These are phyloP conservation scores for Coremacera marginata DNA, from an alignment of 2,888 invertebrate species.

Conservation along the genomic window DNA sequence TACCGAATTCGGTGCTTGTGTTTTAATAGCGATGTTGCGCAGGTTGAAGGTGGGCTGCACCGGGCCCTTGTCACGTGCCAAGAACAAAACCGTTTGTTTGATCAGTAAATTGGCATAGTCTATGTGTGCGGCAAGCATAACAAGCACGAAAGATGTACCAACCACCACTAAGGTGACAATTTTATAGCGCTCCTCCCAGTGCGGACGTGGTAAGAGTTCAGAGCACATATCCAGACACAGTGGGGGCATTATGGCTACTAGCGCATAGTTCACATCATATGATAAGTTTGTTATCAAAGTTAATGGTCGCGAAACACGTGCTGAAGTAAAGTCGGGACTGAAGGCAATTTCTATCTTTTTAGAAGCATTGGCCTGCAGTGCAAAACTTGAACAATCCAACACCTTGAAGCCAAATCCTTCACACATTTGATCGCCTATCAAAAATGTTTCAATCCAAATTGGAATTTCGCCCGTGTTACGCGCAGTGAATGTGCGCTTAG, in stretches of 20 bases:
- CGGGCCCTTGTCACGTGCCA: conserved; percentile 71
- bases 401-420: conserved; percentile 86
- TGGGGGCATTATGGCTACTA: conserved; percentile 75
- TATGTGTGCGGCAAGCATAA: conserved; percentile 77
- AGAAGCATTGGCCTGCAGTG: conserved; percentile 79
- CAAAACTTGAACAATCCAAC: conserved; percentile 80
- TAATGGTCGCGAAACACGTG: conserved; percentile 77
- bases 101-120: conserved; percentile 80
- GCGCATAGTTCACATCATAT: conserved; percentile 75
- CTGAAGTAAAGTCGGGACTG: conserved; percentile 88
- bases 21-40: conserved; percentile 66
- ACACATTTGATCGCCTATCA: conserved; percentile 77
- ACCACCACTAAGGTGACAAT: conserved; percentile 75
- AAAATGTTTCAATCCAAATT: conserved; percentile 78
- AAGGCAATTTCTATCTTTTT: conserved; percentile 87
- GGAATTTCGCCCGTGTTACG: conserved; percentile 92
- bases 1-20: conserved; percentile 26
- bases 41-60: conserved; percentile 76
- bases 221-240: conserved; percentile 79
- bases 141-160: conserved; percentile 75
- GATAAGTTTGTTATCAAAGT: conserved; percentile 75
- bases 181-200: conserved; percentile 82
- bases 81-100: conserved; percentile 67
- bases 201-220: conserved; percentile 77
- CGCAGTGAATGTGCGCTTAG: conserved; percentile 85